A percentile compares a stretch with the other conserved stretches of the same genome.
phyloP scores from a whole-genome alignment of 2,888 invertebrate species.

The Caenorhabditis sulstoni region DNA sequence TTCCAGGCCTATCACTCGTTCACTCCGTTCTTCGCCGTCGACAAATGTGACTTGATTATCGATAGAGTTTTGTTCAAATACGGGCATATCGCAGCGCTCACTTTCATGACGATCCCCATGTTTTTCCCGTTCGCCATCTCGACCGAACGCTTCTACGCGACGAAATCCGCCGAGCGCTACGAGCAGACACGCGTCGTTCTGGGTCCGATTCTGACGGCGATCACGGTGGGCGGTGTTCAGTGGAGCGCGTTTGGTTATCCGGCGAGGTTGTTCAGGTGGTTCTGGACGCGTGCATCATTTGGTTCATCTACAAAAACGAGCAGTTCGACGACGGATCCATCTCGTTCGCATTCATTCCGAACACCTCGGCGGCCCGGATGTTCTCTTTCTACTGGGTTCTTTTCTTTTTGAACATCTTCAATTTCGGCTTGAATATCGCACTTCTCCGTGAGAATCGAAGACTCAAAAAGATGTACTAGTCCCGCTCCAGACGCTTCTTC shows the following conservation, averaged over 20 bases:
- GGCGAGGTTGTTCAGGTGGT: constrained; percentile 6
- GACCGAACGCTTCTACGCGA: constrained; percentile 28
- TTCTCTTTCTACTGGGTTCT: constrained; percentile 12
- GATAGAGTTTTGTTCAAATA: constrained; percentile 10
- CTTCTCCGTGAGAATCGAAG: constrained; percentile 7
- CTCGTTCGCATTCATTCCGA: constrained; percentile 24
- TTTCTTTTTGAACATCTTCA: constrained; percentile 18
- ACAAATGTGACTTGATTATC: constrained; percentile 33
- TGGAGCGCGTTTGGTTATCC: background rate
- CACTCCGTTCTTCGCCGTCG: constrained; percentile 8
- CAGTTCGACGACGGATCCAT: constrained; percentile 23
- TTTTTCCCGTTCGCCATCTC: constrained; percentile 30
- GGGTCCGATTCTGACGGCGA: constrained; percentile 16
- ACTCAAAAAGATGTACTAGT: constrained; percentile 17
- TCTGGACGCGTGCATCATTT: background rate
- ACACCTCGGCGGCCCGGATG: constrained; percentile 8
- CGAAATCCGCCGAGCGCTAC: constrained; percentile 13
- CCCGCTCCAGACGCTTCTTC: background rate
- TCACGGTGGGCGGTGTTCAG: constrained; percentile 2
- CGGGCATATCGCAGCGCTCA: constrained; percentile 24
- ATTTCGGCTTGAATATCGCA: constrained; percentile 12
- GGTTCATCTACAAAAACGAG: constrained; percentile 21
- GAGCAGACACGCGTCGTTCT: constrained; percentile 11
- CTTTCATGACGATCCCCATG: constrained; percentile 30
- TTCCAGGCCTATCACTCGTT: constrained; percentile 18